Evolutionary conservation across 2,797 vertebrate species (phyloP).

Genomic region (Naso thynnoides): DNA sequence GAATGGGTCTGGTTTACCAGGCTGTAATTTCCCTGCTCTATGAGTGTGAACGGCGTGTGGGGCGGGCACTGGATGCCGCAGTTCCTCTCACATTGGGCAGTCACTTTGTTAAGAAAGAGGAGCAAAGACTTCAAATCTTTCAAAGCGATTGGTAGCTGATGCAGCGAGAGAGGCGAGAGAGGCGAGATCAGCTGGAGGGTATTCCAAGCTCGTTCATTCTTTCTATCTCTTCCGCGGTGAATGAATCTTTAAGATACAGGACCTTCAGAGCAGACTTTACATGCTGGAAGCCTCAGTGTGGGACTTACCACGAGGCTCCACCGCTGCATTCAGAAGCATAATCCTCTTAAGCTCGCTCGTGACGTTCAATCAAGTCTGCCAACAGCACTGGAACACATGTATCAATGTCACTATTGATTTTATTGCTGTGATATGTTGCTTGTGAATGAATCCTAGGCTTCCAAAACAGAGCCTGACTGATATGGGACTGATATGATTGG

Average conservation of each 20-base stretch:
- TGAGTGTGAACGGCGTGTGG: not conserved
- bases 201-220: slow-evolving; percentile 38
- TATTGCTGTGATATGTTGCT: slow-evolving; percentile 41
- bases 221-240: slow-evolving; percentile 40
- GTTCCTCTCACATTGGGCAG: slow-evolving; percentile 18
- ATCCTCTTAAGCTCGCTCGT: slow-evolving; percentile 44
- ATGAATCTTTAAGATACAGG: slow-evolving; percentile 54
- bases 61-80: slow-evolving; percentile 26
- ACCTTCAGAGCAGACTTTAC: slow-evolving; percentile 44
- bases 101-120: slow-evolving; percentile 49
- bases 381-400: slow-evolving; percentile 28
- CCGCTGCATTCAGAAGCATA: slow-evolving; percentile 29
- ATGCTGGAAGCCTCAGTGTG: slow-evolving; percentile 40
- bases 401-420: slow-evolving; percentile 53
- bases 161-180: slow-evolving; percentile 30
- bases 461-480: slow-evolving; percentile 55
- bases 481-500: too few species aligned
- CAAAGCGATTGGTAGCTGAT: slow-evolving; percentile 42
- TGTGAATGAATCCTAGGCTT: slow-evolving; percentile 55
- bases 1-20: too few species aligned
- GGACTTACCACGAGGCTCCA: slow-evolving; percentile 45
- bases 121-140: slow-evolving; percentile 40
- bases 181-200: slow-evolving; percentile 50
- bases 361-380: slow-evolving; percentile 48
- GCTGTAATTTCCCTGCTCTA: slow-evolving; percentile 16